These are phyloP conservation scores for Oceanites oceanicus DNA, from an alignment of 2,113 vertebrate genomes.

Conservation along the genomic window DNA sequence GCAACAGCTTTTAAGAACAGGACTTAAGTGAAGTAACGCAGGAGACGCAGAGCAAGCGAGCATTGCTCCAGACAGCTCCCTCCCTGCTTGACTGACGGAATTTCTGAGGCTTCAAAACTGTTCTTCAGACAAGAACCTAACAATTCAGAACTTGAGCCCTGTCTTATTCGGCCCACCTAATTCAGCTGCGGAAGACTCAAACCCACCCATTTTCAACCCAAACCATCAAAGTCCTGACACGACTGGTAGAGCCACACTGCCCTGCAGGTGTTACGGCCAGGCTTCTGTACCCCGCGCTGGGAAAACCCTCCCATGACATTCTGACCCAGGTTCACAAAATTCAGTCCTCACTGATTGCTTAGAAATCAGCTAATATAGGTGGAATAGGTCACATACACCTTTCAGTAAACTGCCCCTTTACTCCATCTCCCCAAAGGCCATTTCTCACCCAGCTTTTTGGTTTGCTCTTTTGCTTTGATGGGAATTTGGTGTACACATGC, in stretches of 20 bases:
- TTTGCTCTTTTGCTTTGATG: background rate
- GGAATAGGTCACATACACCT: background rate
- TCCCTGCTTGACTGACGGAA: rapidly evolving
- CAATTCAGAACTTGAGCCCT: background rate
- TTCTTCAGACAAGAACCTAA: background rate
- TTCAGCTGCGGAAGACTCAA: background rate
- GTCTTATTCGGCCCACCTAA: background rate
- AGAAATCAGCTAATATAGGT: background rate
- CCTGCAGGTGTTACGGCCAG: no score
- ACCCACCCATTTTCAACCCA: background rate
- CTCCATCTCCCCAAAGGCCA: background rate
- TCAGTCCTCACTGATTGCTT: background rate
- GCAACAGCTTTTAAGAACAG: background rate
- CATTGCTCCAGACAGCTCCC: background rate
- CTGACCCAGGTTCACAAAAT: background rate
- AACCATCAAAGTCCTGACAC: background rate
- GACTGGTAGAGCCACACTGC: background rate
- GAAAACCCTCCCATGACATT: background rate
- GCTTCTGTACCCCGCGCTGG: background rate
- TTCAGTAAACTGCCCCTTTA: background rate
- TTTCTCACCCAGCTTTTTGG: background rate
- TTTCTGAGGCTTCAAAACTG: background rate
- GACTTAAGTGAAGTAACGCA: background rate
- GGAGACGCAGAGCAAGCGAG: background rate
- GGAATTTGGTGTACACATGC: background rate